phyloP scores from a whole-genome alignment of 2,797 vertebrate genomes.

The Neopelma chrysocephalum region DNA sequence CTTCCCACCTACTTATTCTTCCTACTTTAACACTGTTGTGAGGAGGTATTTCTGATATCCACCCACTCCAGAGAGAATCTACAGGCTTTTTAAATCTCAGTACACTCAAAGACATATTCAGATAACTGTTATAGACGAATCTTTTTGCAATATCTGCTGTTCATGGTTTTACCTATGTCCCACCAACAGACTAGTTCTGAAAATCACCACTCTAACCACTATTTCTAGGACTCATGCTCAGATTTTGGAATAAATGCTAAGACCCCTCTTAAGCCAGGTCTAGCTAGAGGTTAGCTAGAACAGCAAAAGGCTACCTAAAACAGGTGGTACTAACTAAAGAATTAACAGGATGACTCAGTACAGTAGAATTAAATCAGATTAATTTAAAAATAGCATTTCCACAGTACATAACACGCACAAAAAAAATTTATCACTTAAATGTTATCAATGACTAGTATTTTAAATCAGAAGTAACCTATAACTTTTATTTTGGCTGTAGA shows the following conservation, averaged over 20 bases:
- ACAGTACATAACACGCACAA: neutral
- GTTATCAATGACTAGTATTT: neutral
- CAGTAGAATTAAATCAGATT: neutral
- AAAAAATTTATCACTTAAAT: neutral
- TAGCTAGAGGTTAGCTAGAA: neutral
- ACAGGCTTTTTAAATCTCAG: neutral
- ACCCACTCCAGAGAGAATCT: neutral
- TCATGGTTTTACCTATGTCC: neutral
- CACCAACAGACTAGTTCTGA: neutral
- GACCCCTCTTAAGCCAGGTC: neutral
- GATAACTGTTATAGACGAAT: neutral
- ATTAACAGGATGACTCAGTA: neutral
- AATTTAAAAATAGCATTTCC: neutral
- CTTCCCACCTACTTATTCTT: neutral
- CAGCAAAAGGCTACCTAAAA: neutral
- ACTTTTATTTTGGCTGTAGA: neutral
- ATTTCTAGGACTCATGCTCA: neutral
- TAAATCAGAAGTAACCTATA: neutral
- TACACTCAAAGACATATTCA: neutral
- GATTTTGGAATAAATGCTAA: neutral
- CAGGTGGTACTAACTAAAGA: neutral
- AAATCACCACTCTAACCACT: neutral
- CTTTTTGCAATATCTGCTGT: neutral
- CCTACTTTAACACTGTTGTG: neutral
- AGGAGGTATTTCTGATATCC: constrained; percentile 1